Percentiles rank a stretch among this genome's conserved stretches.
phyloP scores from a whole-genome alignment of 2,113 vertebrate species.

The Thalassoma bifasciatum region DNA sequence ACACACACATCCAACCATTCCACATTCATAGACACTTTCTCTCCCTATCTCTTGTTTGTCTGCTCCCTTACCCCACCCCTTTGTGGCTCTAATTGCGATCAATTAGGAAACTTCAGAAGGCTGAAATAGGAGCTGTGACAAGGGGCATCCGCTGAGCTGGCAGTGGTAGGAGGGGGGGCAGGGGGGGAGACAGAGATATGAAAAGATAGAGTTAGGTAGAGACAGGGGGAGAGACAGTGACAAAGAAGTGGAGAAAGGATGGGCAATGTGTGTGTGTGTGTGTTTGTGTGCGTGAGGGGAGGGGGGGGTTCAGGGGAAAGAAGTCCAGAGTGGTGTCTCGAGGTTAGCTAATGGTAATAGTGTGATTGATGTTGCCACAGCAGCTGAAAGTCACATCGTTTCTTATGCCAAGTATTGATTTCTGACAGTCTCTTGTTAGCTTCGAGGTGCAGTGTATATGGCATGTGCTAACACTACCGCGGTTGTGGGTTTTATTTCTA shows the following conservation, averaged over 20 bases:
- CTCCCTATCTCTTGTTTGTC: conserved; percentile 43
- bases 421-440: conserved; percentile 72
- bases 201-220: neutral
- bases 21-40: conserved; percentile 38
- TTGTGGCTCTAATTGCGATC: conserved; percentile 80
- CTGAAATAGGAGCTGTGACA: conserved; percentile 82
- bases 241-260: conserved; percentile 33
- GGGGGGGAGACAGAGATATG: conserved; percentile 1
- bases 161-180: conserved; percentile 22
- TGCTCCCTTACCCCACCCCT: conserved; percentile 18
- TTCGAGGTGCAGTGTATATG: conserved; percentile 32
- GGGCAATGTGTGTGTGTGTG: neutral
- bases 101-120: conserved; percentile 84
- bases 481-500: conserved; percentile 37
- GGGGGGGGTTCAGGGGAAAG: conserved; percentile 12
- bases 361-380: conserved; percentile 74
- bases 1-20: conserved; percentile 4
- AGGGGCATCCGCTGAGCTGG: conserved; percentile 79
- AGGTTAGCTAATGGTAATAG: conserved; percentile 78
- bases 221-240: conserved; percentile 3
- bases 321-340: conserved; percentile 55
- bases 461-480: conserved; percentile 38
- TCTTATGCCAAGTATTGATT: conserved; percentile 77
- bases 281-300: conserved; percentile 10
- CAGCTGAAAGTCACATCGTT: conserved; percentile 75